These are phyloP conservation scores for Diaprepes abbreviatus DNA, from an alignment of 2,888 invertebrate species.

Conservation along the genomic window DNA sequence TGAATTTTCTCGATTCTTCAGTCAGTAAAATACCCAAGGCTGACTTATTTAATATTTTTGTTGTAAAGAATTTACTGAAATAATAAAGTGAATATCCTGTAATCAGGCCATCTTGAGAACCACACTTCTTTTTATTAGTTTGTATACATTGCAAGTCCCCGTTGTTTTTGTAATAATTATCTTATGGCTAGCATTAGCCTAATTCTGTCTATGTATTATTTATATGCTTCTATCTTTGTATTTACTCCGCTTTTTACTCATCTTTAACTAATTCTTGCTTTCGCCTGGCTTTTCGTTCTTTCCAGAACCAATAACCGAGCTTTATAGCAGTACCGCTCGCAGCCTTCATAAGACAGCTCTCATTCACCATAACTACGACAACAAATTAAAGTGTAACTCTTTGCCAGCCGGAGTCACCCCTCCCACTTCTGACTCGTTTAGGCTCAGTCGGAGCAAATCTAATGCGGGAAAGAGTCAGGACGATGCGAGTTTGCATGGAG, in stretches of 20 bases:
- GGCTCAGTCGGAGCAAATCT: constrained; percentile 69
- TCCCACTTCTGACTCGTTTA: constrained; percentile 63
- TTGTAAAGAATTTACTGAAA: too few species aligned
- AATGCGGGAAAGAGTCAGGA: constrained; percentile 66
- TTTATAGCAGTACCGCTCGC: constrained; percentile 61
- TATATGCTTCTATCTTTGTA: constrained; percentile 7
- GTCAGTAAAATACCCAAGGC: too few species aligned
- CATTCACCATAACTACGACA: constrained; percentile 61
- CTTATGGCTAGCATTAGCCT: background rate
- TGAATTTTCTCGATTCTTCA: too few species aligned
- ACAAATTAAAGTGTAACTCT: constrained; percentile 76
- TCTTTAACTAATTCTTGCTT: constrained; percentile 43
- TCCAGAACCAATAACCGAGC: constrained; percentile 66
- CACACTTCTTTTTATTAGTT: too few species aligned
- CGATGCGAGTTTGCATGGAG: constrained; percentile 58
- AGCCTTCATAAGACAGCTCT: constrained; percentile 26
- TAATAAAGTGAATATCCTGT: too few species aligned
- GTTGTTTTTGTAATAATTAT: too few species aligned
- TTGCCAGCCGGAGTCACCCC: constrained; percentile 75
- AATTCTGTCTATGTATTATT: background rate
- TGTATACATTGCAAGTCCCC: too few species aligned
- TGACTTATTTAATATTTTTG: too few species aligned
- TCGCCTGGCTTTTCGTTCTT: constrained; percentile 56
- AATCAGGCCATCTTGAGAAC: too few species aligned
- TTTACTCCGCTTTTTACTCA: constrained; percentile 22